Percentiles rank a stretch among this genome's conserved stretches.
These are phyloP conservation scores for Lordiphosa fenestrarum DNA, from an alignment of 2,888 invertebrate species.

Conservation along the genomic window DNA sequence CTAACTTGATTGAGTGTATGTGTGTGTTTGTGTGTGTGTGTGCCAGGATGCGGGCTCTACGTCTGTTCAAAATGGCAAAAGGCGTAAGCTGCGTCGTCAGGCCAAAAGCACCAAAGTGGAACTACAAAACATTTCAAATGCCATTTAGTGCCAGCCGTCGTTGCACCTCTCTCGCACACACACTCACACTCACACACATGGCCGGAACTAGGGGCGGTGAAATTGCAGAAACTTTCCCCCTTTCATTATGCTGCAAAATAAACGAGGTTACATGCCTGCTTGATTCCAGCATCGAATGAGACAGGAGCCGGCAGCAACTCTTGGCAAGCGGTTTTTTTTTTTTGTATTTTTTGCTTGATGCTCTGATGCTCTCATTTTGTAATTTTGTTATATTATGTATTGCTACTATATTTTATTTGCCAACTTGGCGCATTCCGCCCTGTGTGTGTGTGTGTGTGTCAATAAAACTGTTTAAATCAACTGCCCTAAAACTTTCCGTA, in stretches of 20 bases:
- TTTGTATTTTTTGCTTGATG: conserved; percentile 3
- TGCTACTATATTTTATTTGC: conserved; percentile 34
- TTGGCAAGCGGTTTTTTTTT: conserved; percentile 10
- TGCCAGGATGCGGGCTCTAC: conserved; percentile 32
- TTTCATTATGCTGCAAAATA: conserved; percentile 69
- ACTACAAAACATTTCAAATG: conserved; percentile 74
- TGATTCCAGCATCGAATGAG: conserved; percentile 72
- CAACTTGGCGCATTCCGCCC: conserved; percentile 67
- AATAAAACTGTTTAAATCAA: conserved; percentile 60
- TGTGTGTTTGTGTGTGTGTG: conserved; percentile 12
- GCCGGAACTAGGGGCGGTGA: conserved; percentile 69
- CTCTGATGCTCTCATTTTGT: conserved; percentile 22
- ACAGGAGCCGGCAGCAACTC: conserved; percentile 45
- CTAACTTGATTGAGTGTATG: conserved; percentile 2
- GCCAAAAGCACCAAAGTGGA: conserved; percentile 43
- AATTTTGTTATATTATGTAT: conserved; percentile 30
- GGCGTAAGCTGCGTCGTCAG: conserved; percentile 59
- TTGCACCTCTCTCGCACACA: conserved; percentile 35
- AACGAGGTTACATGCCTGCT: conserved; percentile 75
- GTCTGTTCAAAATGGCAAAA: conserved; percentile 64
- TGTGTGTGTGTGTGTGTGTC: conserved; percentile 56
- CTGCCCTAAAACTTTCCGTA: conserved; percentile 10
- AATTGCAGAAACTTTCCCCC: conserved; percentile 73
- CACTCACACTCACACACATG: conserved; percentile 13
- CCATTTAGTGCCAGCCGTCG: conserved; percentile 65